Percentiles rank a stretch among this genome's conserved stretches.
These are phyloP conservation scores for Drosophila truncata DNA, from an alignment of 1,140 invertebrate species.

Conservation along the genomic window DNA sequence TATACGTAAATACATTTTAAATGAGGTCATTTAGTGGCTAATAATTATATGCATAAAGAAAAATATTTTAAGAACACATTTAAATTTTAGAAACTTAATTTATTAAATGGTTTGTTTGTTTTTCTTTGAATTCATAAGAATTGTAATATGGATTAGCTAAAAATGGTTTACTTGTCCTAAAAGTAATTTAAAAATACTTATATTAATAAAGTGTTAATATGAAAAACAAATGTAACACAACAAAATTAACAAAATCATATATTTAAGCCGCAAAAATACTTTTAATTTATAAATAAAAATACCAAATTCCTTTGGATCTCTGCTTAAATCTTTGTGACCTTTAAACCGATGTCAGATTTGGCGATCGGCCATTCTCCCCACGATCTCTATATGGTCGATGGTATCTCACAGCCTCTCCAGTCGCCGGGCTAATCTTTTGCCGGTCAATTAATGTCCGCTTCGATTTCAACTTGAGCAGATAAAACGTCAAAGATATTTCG, in stretches of 20 bases:
- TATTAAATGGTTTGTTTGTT: too few relatives aligned
- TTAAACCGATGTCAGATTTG: slow-evolving; percentile 20
- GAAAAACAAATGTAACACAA: too few relatives aligned
- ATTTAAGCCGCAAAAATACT: not conserved
- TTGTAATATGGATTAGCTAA: not conserved
- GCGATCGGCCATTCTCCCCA: slow-evolving; percentile 37
- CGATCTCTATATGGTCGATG: slow-evolving; percentile 42
- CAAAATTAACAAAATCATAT: too few relatives aligned
- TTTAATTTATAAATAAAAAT: not conserved
- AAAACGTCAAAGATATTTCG: slow-evolving; percentile 64
- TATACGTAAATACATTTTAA: not conserved
- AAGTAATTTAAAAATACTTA: too few relatives aligned
- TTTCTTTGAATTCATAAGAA: not conserved
- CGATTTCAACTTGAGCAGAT: slow-evolving; percentile 73
- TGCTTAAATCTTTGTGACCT: slow-evolving; percentile 23
- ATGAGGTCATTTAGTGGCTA: not conserved
- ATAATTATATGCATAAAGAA: not conserved
- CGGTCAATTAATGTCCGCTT: slow-evolving; percentile 77
- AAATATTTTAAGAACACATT: not conserved
- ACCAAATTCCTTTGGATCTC: not conserved
- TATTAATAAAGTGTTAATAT: too few relatives aligned
- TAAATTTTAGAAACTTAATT: not conserved
- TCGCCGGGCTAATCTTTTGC: slow-evolving; percentile 44
- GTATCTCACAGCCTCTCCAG: slow-evolving; percentile 39
- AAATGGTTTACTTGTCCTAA: too few relatives aligned